These are phyloP conservation scores for Mongoloraphidia duomilia DNA, from an alignment of 2,888 invertebrate genomes.

Conservation along the genomic window DNA sequence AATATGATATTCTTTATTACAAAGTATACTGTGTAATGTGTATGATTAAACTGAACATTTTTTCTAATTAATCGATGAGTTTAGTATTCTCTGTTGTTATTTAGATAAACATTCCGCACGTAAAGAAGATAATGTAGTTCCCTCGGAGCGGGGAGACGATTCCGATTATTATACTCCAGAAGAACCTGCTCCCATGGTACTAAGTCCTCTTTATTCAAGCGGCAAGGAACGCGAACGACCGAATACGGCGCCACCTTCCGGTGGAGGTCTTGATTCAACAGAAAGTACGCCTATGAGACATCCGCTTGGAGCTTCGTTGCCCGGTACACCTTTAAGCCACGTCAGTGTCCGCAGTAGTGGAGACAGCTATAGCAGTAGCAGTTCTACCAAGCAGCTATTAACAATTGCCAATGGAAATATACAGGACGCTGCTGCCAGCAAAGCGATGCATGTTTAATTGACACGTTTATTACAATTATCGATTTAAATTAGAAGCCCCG, in stretches of 20 bases:
- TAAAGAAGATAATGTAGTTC: conserved; percentile 2
- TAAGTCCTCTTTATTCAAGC: conserved; percentile 39
- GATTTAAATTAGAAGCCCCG: no score
- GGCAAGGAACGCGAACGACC: conserved; percentile 15
- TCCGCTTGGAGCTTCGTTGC: conserved; percentile 19
- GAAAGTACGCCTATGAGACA: conserved; percentile 28
- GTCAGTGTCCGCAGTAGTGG: conserved; percentile 59
- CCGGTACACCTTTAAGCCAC: conserved; percentile 54
- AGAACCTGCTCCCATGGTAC: conserved; percentile 52
- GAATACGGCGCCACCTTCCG: conserved; percentile 2
- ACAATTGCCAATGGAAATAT: conserved; percentile 30
- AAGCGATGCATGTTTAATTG: conserved; percentile 23
- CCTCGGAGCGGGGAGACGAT: conserved; percentile 38
- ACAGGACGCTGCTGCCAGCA: conserved; percentile 16
- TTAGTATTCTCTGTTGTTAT: conserved; percentile 15
- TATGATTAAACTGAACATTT: no score
- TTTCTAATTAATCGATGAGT: no score
- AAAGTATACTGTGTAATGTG: no score
- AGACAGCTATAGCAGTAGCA: conserved; percentile 68
- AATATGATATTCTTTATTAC: no score
- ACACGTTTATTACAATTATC: no score
- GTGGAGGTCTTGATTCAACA: conserved; percentile 16
- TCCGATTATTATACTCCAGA: conserved; percentile 70
- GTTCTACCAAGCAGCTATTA: conserved; percentile 62
- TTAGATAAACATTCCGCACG: neutral